phyloP scores from a whole-genome alignment of 2,797 vertebrate species.

The Neomorphus geoffroyi region DNA sequence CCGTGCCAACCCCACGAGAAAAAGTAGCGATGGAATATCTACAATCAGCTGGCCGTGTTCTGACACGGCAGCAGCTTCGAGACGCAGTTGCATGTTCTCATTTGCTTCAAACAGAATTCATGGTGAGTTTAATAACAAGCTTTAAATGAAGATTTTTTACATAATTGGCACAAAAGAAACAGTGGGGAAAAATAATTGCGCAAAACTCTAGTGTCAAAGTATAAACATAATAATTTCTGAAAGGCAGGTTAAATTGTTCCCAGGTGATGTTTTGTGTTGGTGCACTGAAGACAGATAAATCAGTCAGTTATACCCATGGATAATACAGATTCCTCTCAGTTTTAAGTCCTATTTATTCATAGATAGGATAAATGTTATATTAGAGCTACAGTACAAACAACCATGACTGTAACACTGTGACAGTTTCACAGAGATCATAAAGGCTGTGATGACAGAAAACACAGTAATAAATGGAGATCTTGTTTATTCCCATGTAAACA shows the following conservation, averaged over 20 bases:
- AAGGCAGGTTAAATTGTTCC: not conserved
- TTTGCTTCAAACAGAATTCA: slow-evolving; percentile 91
- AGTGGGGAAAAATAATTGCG: not conserved
- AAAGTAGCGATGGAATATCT: slow-evolving; percentile 89
- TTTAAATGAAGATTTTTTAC: not conserved
- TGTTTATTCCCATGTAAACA: not conserved
- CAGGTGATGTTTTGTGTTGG: not conserved
- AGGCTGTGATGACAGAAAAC: not conserved
- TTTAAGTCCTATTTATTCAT: not conserved
- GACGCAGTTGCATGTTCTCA: slow-evolving; percentile 83
- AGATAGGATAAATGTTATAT: not conserved
- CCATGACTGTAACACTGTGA: not conserved
- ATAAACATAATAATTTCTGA: not conserved
- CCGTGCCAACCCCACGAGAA: slow-evolving; percentile 85
- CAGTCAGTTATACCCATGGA: not conserved
- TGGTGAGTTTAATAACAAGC: slow-evolving; percentile 74
- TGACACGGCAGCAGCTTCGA: slow-evolving; percentile 85
- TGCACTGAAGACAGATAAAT: not conserved
- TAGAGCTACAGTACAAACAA: not conserved
- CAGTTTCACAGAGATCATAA: not conserved
- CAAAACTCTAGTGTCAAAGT: not conserved
- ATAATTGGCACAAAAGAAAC: not conserved
- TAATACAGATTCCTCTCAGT: not conserved
- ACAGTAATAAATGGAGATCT: not conserved
- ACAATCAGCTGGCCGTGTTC: slow-evolving; percentile 83